phyloP scores from a whole-genome alignment of 1,140 invertebrate species.

The Aphidius gifuensis region DNA sequence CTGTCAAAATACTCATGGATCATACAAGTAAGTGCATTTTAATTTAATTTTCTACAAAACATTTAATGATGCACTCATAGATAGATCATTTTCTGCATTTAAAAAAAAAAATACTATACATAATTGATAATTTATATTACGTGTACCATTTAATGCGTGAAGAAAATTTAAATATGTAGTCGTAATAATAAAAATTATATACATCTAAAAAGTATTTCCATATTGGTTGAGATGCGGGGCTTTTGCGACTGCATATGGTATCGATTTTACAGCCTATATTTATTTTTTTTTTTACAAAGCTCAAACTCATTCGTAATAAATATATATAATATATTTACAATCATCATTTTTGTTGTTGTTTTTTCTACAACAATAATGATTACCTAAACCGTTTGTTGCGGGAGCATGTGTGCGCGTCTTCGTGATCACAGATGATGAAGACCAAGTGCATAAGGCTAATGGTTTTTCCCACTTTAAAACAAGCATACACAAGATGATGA shows the following conservation, averaged over 20 bases:
- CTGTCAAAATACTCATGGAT: conserved; percentile 85
- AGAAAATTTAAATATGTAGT: no score
- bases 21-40: conserved; percentile 73
- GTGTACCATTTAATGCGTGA: no score
- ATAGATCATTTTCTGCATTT: no score
- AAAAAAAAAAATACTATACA: no score
- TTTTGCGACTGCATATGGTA: conserved; percentile 25
- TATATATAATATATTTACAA: background rate
- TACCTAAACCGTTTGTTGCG: conserved; percentile 26
- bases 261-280: conserved; percentile 27
- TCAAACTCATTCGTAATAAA: background rate
- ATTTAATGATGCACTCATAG: no score
- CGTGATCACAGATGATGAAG: conserved; percentile 25
- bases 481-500: background rate
- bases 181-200: background rate
- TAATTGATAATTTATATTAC: no score
- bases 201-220: background rate
- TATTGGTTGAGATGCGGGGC: background rate
- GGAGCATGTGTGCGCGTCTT: conserved; percentile 20
- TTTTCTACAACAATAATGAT: conserved; percentile 18
- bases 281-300: conserved; percentile 5
- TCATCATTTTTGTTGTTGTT: background rate
- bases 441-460: conserved; percentile 17
- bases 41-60: conserved; percentile 4
- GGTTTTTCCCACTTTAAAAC: background rate